These are phyloP conservation scores for Drosophila bipectinata DNA, from an alignment of 1,140 invertebrate species.

Conservation along the genomic window DNA sequence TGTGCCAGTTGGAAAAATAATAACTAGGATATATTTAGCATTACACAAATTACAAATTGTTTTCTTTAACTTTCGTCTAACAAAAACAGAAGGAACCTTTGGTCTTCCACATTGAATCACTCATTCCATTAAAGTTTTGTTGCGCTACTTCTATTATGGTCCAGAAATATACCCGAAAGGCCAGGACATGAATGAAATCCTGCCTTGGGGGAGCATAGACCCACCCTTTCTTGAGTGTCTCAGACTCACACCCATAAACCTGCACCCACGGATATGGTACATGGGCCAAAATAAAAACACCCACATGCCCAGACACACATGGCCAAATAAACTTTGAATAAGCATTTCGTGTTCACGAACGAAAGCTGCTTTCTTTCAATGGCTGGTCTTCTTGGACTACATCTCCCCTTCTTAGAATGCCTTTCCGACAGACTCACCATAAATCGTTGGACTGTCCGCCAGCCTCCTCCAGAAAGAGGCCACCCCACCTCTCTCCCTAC, in stretches of 20 bases:
- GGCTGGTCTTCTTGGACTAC: conserved; percentile 36
- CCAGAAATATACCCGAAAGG: conserved; percentile 51
- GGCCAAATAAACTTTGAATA: conserved; percentile 80
- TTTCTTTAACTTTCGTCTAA: not conserved
- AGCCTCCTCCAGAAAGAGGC: conserved; percentile 17
- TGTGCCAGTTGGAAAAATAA: not conserved
- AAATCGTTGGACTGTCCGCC: conserved; percentile 68
- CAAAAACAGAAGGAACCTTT: not conserved
- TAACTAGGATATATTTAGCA: not conserved
- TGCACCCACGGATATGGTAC: conserved; percentile 2
- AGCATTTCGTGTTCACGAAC: conserved; percentile 70
- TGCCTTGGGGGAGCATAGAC: conserved; percentile 33
- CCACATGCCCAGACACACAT: conserved; percentile 34
- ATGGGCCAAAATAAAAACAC: conserved; percentile 22
- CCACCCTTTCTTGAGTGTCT: conserved; percentile 8
- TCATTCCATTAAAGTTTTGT: not conserved
- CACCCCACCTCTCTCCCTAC: not conserved
- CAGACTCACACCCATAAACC: conserved; percentile 7
- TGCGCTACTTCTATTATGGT: conserved; percentile 17
- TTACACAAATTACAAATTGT: not conserved
- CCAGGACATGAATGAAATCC: conserved; percentile 12
- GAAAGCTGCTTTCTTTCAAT: conserved; percentile 24
- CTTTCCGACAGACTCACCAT: conserved; percentile 21
- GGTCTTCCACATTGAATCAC: not conserved
- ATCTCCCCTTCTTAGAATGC: conserved; percentile 47